A percentile compares a stretch with the other conserved stretches of the same genome.
Evolutionary conservation across 2,797 vertebrate genomes (phyloP).

Genomic region (Gobionotothen gibberifrons): DNA sequence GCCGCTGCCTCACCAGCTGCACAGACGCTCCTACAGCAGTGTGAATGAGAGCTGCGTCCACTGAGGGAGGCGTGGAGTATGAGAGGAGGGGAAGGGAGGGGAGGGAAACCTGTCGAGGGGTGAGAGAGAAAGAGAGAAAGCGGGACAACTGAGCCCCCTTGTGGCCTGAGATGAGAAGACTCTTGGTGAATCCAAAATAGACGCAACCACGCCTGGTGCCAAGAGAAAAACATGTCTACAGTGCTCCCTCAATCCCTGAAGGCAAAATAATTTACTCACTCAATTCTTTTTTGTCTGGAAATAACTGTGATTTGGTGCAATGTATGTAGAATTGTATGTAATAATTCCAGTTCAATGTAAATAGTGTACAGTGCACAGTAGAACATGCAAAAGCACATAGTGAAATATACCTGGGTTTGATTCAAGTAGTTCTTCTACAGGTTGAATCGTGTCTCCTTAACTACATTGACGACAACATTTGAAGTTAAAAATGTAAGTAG

Average conservation of each 20-base stretch:
- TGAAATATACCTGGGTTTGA: background rate
- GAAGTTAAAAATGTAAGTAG: background rate
- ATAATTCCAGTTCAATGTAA: background rate
- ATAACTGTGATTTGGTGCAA: too few relatives aligned
- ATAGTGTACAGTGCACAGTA: background rate
- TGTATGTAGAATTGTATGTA: too few relatives aligned
- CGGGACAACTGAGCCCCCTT: constrained; percentile 66
- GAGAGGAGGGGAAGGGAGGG: background rate
- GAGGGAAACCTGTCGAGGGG: constrained; percentile 29
- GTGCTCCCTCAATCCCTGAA: background rate
- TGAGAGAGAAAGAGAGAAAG: constrained; percentile 2
- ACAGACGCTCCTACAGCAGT: constrained; percentile 66
- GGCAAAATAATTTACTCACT: too few relatives aligned
- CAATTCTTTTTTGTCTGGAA: background rate
- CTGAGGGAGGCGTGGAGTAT: constrained; percentile 34
- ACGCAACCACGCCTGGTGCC: constrained; percentile 25
- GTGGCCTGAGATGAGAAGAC: constrained; percentile 50
- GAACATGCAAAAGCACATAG: background rate
- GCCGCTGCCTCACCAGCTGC: constrained; percentile 49
- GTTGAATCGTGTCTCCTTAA: background rate
- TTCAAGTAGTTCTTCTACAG: background rate
- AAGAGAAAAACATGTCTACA: background rate
- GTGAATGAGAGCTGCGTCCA: constrained; percentile 45
- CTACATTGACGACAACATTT: background rate
- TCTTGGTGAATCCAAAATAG: background rate